A percentile compares a stretch with the other conserved stretches of the same genome.
Evolutionary conservation across 2,797 vertebrate species (phyloP).

Genomic region (Melanotaenia pygmaea): DNA sequence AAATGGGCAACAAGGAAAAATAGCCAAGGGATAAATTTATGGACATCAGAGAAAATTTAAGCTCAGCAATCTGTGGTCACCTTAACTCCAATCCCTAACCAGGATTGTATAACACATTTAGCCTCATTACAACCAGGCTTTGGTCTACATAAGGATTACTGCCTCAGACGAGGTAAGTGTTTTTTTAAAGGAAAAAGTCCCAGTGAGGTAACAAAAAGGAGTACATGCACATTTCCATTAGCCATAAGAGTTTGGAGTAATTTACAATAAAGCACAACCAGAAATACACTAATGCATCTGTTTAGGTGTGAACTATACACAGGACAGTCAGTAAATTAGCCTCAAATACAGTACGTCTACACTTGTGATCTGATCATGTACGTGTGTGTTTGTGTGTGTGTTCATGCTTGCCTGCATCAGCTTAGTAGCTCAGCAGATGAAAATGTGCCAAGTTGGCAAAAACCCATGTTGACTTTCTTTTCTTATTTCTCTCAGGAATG

Average conservation of each 20-base stretch:
- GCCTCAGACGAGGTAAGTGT: not conserved
- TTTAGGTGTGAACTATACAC: not conserved
- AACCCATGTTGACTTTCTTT: constrained; percentile 52
- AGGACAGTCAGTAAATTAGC: constrained; percentile 25
- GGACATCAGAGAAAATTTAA: not conserved
- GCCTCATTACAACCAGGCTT: not conserved
- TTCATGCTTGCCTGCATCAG: constrained; percentile 4
- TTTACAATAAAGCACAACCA: not conserved
- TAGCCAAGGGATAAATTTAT: not conserved
- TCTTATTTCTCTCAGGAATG: constrained; percentile 53
- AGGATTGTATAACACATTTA: not conserved
- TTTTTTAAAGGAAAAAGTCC: not conserved
- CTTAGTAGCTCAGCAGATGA: constrained; percentile 44
- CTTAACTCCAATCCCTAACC: no score
- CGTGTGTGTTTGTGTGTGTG: not conserved
- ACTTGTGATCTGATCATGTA: not conserved
- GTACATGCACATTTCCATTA: not conserved
- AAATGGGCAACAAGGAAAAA: not conserved
- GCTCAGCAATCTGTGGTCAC: not conserved
- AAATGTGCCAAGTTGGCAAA: constrained; percentile 65
- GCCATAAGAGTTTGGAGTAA: not conserved
- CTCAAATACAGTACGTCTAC: constrained; percentile 2
- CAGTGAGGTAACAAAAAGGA: not conserved
- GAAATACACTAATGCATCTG: constrained; percentile 5
- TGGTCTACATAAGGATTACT: not conserved